A percentile compares a stretch with the other conserved stretches of the same genome.
These are phyloP conservation scores for Syngnathus floridae DNA, from an alignment of 2,113 vertebrate genomes.

Conservation along the genomic window DNA sequence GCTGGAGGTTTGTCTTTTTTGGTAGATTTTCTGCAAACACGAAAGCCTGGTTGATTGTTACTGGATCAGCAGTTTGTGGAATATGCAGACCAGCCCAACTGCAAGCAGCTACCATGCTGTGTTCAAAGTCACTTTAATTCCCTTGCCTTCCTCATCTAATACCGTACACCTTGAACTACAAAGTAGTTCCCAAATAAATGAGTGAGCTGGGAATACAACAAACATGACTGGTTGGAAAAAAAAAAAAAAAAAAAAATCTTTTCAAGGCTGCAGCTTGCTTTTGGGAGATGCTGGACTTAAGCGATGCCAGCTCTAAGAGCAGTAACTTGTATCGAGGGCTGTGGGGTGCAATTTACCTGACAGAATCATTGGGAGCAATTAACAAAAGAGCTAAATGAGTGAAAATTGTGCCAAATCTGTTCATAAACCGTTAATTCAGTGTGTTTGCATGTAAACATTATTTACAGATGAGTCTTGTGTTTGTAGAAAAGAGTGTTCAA, in stretches of 20 bases:
- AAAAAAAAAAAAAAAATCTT: rapidly evolving
- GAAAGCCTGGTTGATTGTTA: not conserved
- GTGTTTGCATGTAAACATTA: not conserved
- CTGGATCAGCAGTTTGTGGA: not conserved
- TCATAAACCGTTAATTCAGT: constrained; percentile 37
- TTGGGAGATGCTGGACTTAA: not conserved
- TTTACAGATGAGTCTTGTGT: not conserved
- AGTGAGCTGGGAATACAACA: not conserved
- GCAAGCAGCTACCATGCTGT: not conserved
- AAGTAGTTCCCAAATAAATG: not conserved
- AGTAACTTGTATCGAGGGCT: not conserved
- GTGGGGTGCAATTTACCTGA: constrained; percentile 22
- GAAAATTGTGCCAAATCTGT: constrained; percentile 54
- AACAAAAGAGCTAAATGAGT: constrained; percentile 31
- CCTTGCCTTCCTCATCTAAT: not conserved
- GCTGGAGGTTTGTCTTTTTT: not conserved
- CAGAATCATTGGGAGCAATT: constrained; percentile 57
- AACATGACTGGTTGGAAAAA: not conserved
- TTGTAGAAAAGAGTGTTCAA: too few relatives aligned
- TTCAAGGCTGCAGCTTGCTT: not conserved
- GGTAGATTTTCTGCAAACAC: not conserved
- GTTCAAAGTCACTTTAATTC: not conserved
- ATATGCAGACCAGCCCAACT: not conserved
- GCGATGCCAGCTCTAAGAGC: not conserved
- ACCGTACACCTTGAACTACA: not conserved